These are phyloP conservation scores for Scaptomyza cyrtandrae DNA, from an alignment of 2,888 invertebrate genomes.

Conservation along the genomic window DNA sequence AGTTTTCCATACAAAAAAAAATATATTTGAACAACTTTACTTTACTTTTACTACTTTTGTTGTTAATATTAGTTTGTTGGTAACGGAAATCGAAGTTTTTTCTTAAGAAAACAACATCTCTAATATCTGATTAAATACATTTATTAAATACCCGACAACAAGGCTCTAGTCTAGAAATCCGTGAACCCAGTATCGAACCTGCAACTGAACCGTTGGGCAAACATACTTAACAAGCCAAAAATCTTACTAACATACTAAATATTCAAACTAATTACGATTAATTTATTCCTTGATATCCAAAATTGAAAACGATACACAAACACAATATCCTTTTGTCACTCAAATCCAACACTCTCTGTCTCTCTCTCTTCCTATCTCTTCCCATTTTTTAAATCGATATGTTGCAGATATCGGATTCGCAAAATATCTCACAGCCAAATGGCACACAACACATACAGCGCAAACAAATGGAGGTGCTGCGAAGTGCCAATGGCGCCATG, in stretches of 20 bases:
- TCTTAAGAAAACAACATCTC: too few species aligned
- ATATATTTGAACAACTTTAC: too few species aligned
- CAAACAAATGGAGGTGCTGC: constrained; percentile 88
- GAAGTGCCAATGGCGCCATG: constrained; percentile 87
- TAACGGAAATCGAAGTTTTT: too few species aligned
- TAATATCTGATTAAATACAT: too few species aligned
- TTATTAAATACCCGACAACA: too few species aligned
- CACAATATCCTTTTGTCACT: constrained; percentile 63
- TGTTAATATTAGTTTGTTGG: too few species aligned
- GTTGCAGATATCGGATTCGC: constrained; percentile 84
- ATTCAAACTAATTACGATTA: constrained; percentile 26
- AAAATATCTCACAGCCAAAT: constrained; percentile 84
- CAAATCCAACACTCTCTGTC: constrained; percentile 57
- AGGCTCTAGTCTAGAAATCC: too few species aligned
- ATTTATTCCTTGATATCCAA: constrained; percentile 39
- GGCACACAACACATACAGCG: constrained; percentile 84
- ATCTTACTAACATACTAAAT: constrained; percentile 38
- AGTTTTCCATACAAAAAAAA: too few species aligned
- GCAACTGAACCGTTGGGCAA: constrained; percentile 1
- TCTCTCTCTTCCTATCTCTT: constrained; percentile 49
- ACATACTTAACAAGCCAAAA: constrained; percentile 46
- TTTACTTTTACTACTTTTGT: too few species aligned
- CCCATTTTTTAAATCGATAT: constrained; percentile 36
- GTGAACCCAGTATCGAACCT: background rate
- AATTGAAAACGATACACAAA: constrained; percentile 9